Conservation (phyloP, 2,888 invertebrate genomes). For the Drosophila crucigera region DNA sequence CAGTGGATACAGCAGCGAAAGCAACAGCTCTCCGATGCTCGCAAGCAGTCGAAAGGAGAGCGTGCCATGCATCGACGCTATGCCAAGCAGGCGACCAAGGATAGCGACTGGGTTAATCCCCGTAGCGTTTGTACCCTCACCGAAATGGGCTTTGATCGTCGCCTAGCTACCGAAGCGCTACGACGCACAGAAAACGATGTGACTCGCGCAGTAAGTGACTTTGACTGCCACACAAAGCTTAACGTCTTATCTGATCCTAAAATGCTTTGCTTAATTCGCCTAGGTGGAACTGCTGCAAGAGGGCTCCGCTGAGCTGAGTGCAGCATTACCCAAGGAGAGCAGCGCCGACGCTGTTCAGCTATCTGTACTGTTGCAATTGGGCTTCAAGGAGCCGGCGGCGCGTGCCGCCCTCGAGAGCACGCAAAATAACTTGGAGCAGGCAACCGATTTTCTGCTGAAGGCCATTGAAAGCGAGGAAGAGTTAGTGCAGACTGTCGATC, state of each 20-base stretch:
- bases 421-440: conserved; percentile 87
- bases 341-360: conserved; percentile 64
- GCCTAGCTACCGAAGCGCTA: conserved; percentile 88
- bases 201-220: conserved; percentile 88
- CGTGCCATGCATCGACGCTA: conserved; percentile 70
- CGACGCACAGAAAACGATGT: conserved; percentile 89
- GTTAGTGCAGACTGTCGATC: conserved; percentile 75
- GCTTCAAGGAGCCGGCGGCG: conserved; percentile 87
- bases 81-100: conserved; percentile 32
- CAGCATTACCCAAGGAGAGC: conserved; percentile 49
- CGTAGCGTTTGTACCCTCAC: conserved; percentile 86
- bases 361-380: conserved; percentile 86
- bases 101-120: conserved; percentile 83
- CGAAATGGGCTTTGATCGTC: conserved; percentile 90
- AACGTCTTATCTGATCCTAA: not conserved
- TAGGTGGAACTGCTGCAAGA: conserved; percentile 82
- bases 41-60: conserved; percentile 86
- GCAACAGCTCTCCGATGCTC: conserved; percentile 86
- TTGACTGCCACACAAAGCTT: conserved; percentile 67
- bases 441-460: conserved; percentile 87
- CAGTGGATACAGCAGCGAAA: conserved; percentile 88
- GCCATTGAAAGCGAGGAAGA: conserved; percentile 76
- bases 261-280: not conserved
- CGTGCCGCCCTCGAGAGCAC: conserved; percentile 86
- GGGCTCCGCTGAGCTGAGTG: conserved; percentile 62